Conservation (phyloP, 2,797 vertebrate species). For the Potorous gilbertii region DNA sequence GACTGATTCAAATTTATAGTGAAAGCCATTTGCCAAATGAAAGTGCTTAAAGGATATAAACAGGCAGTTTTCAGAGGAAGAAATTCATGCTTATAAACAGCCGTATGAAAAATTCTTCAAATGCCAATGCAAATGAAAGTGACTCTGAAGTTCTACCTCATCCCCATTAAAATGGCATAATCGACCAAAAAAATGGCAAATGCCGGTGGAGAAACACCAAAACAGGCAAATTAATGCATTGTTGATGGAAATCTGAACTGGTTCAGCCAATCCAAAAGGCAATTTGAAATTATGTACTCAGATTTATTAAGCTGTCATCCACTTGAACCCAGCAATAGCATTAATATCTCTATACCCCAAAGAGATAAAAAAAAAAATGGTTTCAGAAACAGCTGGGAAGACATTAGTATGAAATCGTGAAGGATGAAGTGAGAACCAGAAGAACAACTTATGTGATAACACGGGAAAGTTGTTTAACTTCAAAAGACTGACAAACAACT, state of each 20-base stretch:
- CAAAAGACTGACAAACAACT: not conserved
- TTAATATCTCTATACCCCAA: not conserved
- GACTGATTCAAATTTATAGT: too few species aligned
- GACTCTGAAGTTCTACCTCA: not conserved
- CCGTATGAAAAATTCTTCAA: not conserved
- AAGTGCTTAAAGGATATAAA: too few species aligned
- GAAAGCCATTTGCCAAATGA: too few species aligned
- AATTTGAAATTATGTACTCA: not conserved
- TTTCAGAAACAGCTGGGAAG: not conserved
- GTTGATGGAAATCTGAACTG: not conserved
- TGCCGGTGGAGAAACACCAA: not conserved
- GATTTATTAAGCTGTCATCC: not conserved
- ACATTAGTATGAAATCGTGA: not conserved
- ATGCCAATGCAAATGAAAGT: not conserved
- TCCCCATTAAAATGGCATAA: not conserved
- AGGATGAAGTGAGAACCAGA: not conserved
- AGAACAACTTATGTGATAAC: not conserved
- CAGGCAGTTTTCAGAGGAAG: too few species aligned
- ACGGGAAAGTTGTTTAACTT: not conserved
- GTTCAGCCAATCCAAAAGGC: not conserved
- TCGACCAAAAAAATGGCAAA: not conserved
- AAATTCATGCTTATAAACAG: not conserved
- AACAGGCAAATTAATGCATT: too few species aligned
- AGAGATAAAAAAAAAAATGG: not conserved
- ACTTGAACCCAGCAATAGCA: not conserved